These are phyloP conservation scores for Spermophilus dauricus DNA, from an alignment of 2,113 vertebrate genomes.

Conservation along the genomic window DNA sequence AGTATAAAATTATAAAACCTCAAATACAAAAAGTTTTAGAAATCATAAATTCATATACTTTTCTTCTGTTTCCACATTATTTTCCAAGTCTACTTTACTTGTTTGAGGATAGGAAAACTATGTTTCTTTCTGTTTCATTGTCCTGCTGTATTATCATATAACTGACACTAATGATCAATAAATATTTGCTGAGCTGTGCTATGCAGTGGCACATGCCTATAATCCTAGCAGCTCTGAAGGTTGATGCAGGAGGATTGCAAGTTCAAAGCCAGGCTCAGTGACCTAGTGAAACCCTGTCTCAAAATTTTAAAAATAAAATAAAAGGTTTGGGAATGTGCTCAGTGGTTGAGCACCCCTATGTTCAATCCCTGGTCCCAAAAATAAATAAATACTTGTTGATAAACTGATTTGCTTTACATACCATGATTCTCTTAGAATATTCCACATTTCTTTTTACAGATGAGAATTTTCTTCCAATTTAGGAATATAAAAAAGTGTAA, in stretches of 20 bases:
- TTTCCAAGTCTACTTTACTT: background rate
- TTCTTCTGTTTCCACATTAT: background rate
- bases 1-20: conserved; percentile 15
- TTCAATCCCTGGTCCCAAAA: too few relatives aligned
- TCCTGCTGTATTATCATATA: background rate
- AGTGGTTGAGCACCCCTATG: too few relatives aligned
- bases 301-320: too few relatives aligned
- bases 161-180: background rate
- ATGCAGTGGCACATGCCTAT: too few relatives aligned
- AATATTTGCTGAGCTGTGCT: background rate
- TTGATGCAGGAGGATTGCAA: too few relatives aligned
- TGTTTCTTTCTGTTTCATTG: background rate
- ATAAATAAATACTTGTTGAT: background rate
- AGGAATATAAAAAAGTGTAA: conserved; percentile 26
- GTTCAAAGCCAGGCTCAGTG: too few relatives aligned
- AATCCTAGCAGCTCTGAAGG: too few relatives aligned
- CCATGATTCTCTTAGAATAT: background rate
- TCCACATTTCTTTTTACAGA: background rate
- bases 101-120: background rate
- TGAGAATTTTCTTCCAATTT: conserved; percentile 2
- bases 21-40: background rate
- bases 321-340: too few relatives aligned
- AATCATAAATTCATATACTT: background rate
- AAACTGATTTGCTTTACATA: background rate
- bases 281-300: too few relatives aligned